Evolutionary conservation across 92 coral and sea anemone species (phyloP).

Genomic region (Desmophyllum pertusum): DNA sequence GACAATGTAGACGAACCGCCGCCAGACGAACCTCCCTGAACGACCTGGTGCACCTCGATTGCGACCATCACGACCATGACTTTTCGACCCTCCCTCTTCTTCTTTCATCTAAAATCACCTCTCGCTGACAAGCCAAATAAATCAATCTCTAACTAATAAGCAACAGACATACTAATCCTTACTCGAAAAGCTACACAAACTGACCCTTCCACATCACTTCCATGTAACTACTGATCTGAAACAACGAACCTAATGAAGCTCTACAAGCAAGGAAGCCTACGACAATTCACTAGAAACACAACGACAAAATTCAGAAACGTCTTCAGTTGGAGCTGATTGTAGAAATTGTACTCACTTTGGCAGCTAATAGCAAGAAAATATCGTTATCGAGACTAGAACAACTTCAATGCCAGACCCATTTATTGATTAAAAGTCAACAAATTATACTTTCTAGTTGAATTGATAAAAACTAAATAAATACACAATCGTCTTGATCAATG

Average conservation of each 20-base stretch:
- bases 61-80: too few relatives aligned
- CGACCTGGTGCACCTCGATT: too few relatives aligned
- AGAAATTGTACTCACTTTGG: too few relatives aligned
- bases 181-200: background rate
- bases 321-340: background rate
- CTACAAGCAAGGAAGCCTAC: background rate
- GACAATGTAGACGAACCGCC: too few relatives aligned
- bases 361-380: background rate
- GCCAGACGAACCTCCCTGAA: too few relatives aligned
- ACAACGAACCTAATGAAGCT: too few relatives aligned
- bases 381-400: too few relatives aligned
- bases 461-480: background rate
- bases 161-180: background rate
- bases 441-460: background rate
- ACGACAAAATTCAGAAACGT: too few relatives aligned
- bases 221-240: too few relatives aligned
- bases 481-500: background rate
- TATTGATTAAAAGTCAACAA: background rate
- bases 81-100: too few relatives aligned
- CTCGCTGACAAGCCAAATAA: background rate
- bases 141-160: background rate
- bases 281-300: background rate
- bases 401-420: background rate
- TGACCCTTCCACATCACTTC: background rate
- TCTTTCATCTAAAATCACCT: too few relatives aligned